Percentiles rank a stretch among this genome's conserved stretches.
These are phyloP conservation scores for Brachionus angularis DNA, from an alignment of 1,140 invertebrate species.

Conservation along the genomic window DNA sequence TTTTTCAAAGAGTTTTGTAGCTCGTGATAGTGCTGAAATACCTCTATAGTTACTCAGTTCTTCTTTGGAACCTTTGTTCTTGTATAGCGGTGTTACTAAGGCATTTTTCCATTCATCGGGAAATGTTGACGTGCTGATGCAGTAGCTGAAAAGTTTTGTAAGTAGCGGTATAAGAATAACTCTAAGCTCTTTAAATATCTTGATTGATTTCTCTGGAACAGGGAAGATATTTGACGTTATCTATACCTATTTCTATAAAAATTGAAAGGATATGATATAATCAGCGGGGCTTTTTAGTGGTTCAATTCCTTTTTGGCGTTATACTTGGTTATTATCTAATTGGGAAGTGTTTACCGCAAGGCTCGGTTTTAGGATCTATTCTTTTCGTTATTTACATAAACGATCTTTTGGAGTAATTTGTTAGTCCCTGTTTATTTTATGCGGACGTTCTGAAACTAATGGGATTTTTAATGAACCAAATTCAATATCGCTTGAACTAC, in stretches of 20 bases:
- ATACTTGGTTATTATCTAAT: background rate
- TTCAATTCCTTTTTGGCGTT: no score
- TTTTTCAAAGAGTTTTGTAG: background rate
- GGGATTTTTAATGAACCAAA: background rate
- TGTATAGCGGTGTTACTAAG: background rate
- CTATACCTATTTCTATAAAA: no score
- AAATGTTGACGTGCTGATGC: no score
- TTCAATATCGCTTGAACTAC: background rate
- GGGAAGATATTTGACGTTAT: no score
- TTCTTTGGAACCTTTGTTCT: background rate
- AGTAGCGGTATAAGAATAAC: no score
- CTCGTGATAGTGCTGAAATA: background rate
- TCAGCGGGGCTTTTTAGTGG: no score
- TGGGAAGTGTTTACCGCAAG: background rate
- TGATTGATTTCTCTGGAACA: no score
- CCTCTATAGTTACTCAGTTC: background rate
- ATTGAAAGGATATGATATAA: no score
- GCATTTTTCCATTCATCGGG: background rate
- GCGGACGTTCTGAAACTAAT: background rate
- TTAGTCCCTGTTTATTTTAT: no score
- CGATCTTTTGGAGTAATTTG: no score
- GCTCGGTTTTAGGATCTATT: background rate
- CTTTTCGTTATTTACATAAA: constrained; percentile 3
- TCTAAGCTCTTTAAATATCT: no score
- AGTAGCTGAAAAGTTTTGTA: no score